These are phyloP conservation scores for Xanthia togata DNA, from an alignment of 2,888 invertebrate species.

Conservation along the genomic window DNA sequence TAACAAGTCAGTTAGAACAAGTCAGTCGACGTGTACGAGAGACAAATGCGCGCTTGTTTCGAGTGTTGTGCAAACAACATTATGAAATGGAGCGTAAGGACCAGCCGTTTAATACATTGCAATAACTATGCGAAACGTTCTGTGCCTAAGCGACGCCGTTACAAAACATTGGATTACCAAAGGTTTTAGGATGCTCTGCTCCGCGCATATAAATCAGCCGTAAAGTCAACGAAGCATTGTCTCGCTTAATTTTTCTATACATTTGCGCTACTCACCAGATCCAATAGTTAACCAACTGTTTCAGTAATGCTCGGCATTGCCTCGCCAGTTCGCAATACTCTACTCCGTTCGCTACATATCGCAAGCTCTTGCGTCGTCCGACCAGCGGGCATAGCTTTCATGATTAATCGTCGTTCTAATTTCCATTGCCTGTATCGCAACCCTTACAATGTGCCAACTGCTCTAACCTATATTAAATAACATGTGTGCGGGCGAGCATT, in stretches of 20 bases:
- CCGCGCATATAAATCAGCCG: constrained; percentile 79
- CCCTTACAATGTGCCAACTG: constrained; percentile 67
- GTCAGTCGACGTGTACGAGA: constrained; percentile 70
- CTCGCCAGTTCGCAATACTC: constrained; percentile 82
- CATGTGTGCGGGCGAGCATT: constrained; percentile 61
- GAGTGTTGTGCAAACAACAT: constrained; percentile 82
- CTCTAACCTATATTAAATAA: constrained; percentile 52
- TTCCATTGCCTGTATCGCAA: constrained; percentile 71
- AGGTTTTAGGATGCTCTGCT: constrained; percentile 70
- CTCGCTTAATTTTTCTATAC: constrained; percentile 80
- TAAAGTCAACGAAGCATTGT: constrained; percentile 71
- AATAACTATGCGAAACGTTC: constrained; percentile 78
- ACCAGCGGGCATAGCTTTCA: constrained; percentile 79
- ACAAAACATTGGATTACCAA: constrained; percentile 83
- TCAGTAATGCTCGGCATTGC: constrained; percentile 81
- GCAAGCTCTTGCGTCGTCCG: constrained; percentile 88
- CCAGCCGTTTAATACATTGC: constrained; percentile 78
- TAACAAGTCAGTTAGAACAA: constrained; percentile 49
- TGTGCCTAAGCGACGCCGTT: constrained; percentile 76
- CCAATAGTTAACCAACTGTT: constrained; percentile 86
- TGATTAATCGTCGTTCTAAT: constrained; percentile 82
- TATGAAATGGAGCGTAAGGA: constrained; percentile 87
- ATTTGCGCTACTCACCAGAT: constrained; percentile 82
- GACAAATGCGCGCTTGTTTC: constrained; percentile 80
- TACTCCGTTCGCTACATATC: constrained; percentile 84